phyloP scores from a whole-genome alignment of 2,113 vertebrate genomes.

The Pollachius pollachius region DNA sequence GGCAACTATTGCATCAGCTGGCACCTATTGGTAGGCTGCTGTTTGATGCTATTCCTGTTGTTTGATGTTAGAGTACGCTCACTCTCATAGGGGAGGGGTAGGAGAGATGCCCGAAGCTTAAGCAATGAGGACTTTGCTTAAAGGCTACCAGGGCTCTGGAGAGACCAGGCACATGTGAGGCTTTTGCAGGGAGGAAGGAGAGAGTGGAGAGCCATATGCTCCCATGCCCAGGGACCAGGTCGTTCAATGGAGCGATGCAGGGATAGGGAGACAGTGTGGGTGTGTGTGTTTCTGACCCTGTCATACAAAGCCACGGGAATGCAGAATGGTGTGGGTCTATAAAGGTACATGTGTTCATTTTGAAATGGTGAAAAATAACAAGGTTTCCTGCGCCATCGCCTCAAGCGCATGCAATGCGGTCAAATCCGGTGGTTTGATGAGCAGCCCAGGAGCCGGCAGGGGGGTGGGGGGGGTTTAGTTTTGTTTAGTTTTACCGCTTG shows the following conservation, averaged over 20 bases:
- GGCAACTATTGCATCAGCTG: too few relatives aligned
- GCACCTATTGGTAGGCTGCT: too few relatives aligned
- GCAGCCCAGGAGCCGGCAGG: conserved; percentile 56
- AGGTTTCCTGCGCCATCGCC: conserved; percentile 57
- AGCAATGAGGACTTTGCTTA: conserved; percentile 67
- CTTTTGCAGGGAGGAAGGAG: conserved; percentile 54
- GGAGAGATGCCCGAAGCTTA: conserved; percentile 63
- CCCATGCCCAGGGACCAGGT: conserved; percentile 41
- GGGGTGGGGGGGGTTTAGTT: conserved; percentile 18
- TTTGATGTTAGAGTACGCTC: too few relatives aligned
- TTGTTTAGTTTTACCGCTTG: conserved; percentile 69
- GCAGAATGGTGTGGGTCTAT: conserved; percentile 52
- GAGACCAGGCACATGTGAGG: conserved; percentile 76
- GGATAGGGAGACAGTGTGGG: conserved; percentile 27
- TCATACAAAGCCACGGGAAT: conserved; percentile 65
- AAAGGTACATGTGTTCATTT: background rate
- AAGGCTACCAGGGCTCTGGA: conserved; percentile 59
- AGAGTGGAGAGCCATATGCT: conserved; percentile 51
- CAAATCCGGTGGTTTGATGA: conserved; percentile 66
- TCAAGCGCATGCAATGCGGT: conserved; percentile 76
- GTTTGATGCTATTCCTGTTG: too few relatives aligned
- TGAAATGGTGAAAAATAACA: conserved; percentile 52
- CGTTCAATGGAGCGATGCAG: conserved; percentile 61
- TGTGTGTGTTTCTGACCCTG: conserved; percentile 58
- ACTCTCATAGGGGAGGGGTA: conserved; percentile 36